Evolutionary conservation across 2,113 vertebrate species (phyloP), one percentile per base, ranked within the genome.

Genomic region (Sminthopsis crassicaudata): DNA sequence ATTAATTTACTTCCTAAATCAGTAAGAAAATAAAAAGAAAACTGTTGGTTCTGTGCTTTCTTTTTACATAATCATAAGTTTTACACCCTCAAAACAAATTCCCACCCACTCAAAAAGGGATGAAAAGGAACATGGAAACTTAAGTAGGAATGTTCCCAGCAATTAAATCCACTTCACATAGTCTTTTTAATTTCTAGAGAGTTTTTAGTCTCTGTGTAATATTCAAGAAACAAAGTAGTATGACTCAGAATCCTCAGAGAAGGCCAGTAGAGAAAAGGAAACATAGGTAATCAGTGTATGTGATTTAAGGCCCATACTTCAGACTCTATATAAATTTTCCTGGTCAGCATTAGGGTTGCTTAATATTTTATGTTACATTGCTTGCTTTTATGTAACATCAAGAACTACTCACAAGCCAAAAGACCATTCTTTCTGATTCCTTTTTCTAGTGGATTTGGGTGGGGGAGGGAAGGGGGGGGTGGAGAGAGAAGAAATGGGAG

Each of bases 301-400:
- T 97, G 97, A 98, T 98, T 98, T 98, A 98, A 98, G 97, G 97
- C 91, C 96, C 95, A 95, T 90, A 96, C 88, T 93, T 98, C 96
- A 95, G 95, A 98, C 95, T 98, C 96, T 67, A 97, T 67, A 97
- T 98, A 98, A 98, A 98, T 98, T 98, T 98, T 97, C 50, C 94
- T 95, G 96, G 97, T 97, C 97, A 98, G 96, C 94, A 97, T 98
- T 98, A 97, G 92, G 96, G 30, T 97, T 9, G 3, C 96, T 98
- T 98, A 98, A 98, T 98, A 98, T 98, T 98, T 98, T 98, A 98
- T 98, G 95, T 91, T 96, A 89, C 97, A 96, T 98, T 97, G 93
- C 96, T 96, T 97, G 96, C 94, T 97, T 98, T 96, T 96, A 96
- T 97, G 95, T 98, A 98, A 97, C 96, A 98, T 98, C 97, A 93